These are phyloP conservation scores for Adrianichthys oophorus DNA, from an alignment of 2,797 vertebrate genomes.

Conservation along the genomic window DNA sequence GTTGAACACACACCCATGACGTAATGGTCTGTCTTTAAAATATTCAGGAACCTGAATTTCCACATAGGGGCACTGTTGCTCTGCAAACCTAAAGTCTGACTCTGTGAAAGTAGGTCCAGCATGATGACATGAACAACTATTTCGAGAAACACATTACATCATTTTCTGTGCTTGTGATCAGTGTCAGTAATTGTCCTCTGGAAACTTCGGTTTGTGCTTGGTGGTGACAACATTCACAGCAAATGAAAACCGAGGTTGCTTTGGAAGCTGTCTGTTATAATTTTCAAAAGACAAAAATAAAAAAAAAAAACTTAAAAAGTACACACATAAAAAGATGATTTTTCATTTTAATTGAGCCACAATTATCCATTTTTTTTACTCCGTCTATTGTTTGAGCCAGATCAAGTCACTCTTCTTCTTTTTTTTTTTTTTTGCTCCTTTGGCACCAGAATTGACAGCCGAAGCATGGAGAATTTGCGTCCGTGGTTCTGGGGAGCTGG, in stretches of 20 bases:
- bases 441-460: slow-evolving; percentile 58
- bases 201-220: slow-evolving; percentile 8
- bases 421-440: slow-evolving; percentile 33
- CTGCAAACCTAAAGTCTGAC: slow-evolving; percentile 21
- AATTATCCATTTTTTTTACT: slow-evolving; percentile 37
- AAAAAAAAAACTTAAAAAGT: too few relatives aligned
- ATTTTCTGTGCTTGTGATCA: slow-evolving; percentile 38
- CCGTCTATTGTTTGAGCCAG: slow-evolving; percentile 35
- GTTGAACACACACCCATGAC: slow-evolving; percentile 40
- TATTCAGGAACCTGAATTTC: slow-evolving; percentile 55
- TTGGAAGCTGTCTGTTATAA: too few relatives aligned
- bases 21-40: slow-evolving; percentile 53
- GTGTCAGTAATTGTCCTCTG: slow-evolving; percentile 11
- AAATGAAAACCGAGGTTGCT: too few relatives aligned
- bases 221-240: too few relatives aligned
- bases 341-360: slow-evolving; percentile 10
- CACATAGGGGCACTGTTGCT: slow-evolving; percentile 75
- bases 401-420: slow-evolving; percentile 67
- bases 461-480: slow-evolving; percentile 60
- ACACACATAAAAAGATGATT: background rate
- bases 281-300: too few relatives aligned
- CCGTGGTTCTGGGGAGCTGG: slow-evolving; percentile 61
- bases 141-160: slow-evolving; percentile 68
- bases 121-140: slow-evolving; percentile 61
- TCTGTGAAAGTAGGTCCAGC: slow-evolving; percentile 37